A percentile compares a stretch with the other conserved stretches of the same genome.
phyloP scores from a whole-genome alignment of 2,797 vertebrate genomes.

The Galago senegalensis region DNA sequence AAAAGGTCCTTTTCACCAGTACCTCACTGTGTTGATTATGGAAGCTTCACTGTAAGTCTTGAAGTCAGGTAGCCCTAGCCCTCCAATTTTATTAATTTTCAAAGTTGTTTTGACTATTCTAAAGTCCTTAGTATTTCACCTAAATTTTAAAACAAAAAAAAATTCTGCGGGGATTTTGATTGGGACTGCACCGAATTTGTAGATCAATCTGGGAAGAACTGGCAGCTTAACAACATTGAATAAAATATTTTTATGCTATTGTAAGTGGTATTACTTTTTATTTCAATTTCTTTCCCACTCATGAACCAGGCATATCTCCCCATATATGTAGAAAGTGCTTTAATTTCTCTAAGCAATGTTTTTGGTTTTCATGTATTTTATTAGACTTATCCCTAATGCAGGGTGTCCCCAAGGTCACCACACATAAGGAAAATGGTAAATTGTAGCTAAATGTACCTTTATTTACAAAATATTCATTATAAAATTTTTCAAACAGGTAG shows the following conservation, averaged over 20 bases:
- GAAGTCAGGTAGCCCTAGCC: background rate
- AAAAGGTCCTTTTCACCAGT: background rate
- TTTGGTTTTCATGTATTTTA: background rate
- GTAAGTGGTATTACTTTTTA: too few species aligned
- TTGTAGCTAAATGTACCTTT: too few species aligned
- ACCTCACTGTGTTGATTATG: background rate
- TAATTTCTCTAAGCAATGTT: background rate
- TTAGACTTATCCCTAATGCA: background rate
- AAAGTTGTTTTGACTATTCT: background rate
- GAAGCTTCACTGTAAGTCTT: fast-evolving
- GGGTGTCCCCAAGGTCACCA: too few species aligned
- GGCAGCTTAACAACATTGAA: background rate
- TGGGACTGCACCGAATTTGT: background rate
- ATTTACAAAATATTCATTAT: too few species aligned
- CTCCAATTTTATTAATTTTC: background rate
- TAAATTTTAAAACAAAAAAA: background rate
- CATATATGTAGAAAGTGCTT: background rate
- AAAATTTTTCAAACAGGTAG: too few species aligned
- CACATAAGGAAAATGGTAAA: too few species aligned
- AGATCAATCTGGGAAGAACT: background rate
- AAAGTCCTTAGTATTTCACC: background rate
- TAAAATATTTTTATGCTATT: too few species aligned
- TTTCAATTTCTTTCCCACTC: background rate
- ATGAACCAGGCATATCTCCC: too few species aligned
- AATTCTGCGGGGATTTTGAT: background rate